phyloP scores from a whole-genome alignment of 2,113 vertebrate genomes.

The Microcebus murinus region DNA sequence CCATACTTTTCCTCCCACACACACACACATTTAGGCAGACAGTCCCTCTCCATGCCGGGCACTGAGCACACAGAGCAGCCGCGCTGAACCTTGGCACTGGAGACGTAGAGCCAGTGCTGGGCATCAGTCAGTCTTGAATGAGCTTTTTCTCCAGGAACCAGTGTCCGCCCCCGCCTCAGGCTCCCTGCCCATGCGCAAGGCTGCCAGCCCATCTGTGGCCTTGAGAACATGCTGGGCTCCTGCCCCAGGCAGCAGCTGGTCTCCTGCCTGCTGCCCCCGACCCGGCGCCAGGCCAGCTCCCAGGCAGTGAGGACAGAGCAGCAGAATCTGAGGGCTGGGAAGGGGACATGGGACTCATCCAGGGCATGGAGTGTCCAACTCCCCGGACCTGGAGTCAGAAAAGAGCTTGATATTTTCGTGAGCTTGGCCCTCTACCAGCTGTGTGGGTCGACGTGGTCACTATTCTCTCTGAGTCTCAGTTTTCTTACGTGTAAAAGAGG shows the following conservation, averaged over 20 bases:
- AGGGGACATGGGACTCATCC: neutral
- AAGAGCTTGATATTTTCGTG: neutral
- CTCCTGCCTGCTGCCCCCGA: conserved; percentile 59
- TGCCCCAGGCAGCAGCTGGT: conserved; percentile 78
- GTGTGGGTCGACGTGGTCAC: neutral
- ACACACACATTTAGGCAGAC: neutral
- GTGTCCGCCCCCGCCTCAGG: conserved; percentile 65
- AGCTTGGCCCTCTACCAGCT: neutral
- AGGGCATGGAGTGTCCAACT: neutral
- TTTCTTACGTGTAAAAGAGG: neutral
- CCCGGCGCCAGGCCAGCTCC: conserved; percentile 29
- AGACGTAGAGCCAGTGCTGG: neutral
- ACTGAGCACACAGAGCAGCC: neutral
- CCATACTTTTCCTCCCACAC: neutral
- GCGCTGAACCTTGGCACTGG: neutral
- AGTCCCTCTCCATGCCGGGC: neutral
- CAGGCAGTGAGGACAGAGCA: conserved; percentile 26
- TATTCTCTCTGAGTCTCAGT: neutral
- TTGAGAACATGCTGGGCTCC: conserved; percentile 76
- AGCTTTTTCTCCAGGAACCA: conserved; percentile 59
- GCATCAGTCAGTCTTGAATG: conserved; percentile 70
- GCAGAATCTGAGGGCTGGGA: neutral
- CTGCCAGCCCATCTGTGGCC: conserved; percentile 81
- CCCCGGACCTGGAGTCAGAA: neutral
- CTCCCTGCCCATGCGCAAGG: conserved; percentile 64